Evolutionary conservation across 2,888 invertebrate species (phyloP).

Genomic region (Rotaria macrura): DNA sequence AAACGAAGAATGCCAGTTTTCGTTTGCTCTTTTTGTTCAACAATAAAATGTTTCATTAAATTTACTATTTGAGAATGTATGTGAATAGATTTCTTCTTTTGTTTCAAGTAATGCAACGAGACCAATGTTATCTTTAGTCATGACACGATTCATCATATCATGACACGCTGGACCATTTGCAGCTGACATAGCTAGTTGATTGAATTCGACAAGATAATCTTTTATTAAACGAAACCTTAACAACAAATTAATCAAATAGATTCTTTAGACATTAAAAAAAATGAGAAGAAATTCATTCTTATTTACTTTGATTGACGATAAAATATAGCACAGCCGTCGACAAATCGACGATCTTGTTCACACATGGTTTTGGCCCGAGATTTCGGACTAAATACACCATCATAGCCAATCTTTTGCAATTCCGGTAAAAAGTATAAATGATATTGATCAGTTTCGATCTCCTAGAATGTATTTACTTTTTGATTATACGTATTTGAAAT

Average conservation of each 20-base stretch:
- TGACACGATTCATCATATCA: conserved; percentile 92
- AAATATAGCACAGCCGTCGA: conserved; percentile 98
- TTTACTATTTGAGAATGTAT: conserved; percentile 51
- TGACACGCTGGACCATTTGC: conserved; percentile 76
- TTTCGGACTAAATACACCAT: conserved; percentile 93
- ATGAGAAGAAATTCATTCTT: not conserved
- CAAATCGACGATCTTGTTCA: conserved; percentile 87
- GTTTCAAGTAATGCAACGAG: conserved; percentile 85
- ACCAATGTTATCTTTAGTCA: conserved; percentile 98
- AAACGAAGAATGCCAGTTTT: not conserved
- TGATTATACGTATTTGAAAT: too few species aligned
- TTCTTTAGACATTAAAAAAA: not conserved
- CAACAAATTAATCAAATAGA: not conserved
- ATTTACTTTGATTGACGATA: conserved; percentile 57
- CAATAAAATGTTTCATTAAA: not conserved
- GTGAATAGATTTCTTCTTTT: conserved; percentile 68
- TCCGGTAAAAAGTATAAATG: conserved; percentile 90
- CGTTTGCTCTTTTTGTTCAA: too few species aligned
- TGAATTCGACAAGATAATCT: conserved; percentile 92
- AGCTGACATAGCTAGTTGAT: conserved; percentile 93
- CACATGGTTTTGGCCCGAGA: conserved; percentile 95
- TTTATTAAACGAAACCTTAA: conserved; percentile 79
- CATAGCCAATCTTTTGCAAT: conserved; percentile 69
- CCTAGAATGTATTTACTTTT: conserved; percentile 65
- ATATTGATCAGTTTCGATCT: conserved; percentile 97